Conservation (phyloP, 2,797 vertebrate genomes). For the Agapornis canus region DNA sequence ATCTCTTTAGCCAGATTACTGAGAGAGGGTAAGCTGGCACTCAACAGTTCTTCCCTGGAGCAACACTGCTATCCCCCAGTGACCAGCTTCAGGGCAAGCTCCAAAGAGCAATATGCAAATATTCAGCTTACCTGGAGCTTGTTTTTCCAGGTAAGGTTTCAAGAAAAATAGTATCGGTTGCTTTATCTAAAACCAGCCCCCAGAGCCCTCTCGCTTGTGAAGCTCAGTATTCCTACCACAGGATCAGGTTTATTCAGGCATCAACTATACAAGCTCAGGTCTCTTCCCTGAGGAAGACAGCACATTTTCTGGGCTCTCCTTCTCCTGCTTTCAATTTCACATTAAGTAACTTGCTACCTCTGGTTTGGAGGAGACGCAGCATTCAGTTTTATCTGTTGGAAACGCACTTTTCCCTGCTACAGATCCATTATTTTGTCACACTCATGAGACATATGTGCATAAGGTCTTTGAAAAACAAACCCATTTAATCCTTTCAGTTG, state of each 20-base stretch:
- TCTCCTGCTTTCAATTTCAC: neutral
- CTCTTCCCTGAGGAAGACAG: neutral
- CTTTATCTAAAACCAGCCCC: conserved; percentile 35
- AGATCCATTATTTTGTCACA: neutral
- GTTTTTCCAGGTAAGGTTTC: conserved; percentile 61
- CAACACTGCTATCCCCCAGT: neutral
- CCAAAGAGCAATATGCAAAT: conserved; percentile 24
- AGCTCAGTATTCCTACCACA: neutral
- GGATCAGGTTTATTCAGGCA: conserved; percentile 51
- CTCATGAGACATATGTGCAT: neutral
- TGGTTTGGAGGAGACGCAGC: neutral
- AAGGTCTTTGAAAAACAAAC: neutral
- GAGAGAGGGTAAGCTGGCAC: neutral
- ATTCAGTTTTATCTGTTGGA: neutral
- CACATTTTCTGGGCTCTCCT: neutral
- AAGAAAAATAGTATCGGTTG: conserved; percentile 54
- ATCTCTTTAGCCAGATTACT: neutral
- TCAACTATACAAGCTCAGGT: neutral
- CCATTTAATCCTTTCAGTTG: neutral
- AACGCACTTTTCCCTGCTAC: neutral
- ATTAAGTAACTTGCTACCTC: neutral
- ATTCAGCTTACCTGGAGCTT: neutral
- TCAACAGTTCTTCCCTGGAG: neutral
- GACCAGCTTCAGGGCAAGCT: neutral
- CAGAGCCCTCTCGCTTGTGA: neutral